These are phyloP conservation scores for Leuciscus waleckii DNA, from an alignment of 2,797 vertebrate genomes.

Conservation along the genomic window DNA sequence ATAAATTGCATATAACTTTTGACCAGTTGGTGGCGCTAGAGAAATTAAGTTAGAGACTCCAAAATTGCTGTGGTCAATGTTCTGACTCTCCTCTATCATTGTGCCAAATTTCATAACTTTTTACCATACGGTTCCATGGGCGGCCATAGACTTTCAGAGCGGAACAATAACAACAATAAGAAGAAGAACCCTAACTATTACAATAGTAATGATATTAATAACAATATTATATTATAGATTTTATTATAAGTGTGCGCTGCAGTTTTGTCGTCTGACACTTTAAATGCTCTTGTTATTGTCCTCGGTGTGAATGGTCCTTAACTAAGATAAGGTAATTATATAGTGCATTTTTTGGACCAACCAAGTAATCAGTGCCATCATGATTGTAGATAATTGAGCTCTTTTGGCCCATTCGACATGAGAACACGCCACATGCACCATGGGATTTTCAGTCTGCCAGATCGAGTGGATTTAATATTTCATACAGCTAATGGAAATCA, in stretches of 20 bases:
- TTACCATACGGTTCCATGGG: too few relatives aligned
- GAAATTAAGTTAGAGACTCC: too few relatives aligned
- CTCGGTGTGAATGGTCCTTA: not conserved
- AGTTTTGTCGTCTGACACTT: not conserved
- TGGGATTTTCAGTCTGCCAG: not conserved
- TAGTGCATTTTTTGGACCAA: not conserved
- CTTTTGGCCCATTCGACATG: not conserved
- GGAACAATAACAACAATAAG: too few relatives aligned
- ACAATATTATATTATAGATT: too few relatives aligned
- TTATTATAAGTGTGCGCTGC: not conserved
- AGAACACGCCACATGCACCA: not conserved
- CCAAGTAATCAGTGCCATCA: not conserved
- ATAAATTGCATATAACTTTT: too few relatives aligned
- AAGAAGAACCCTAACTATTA: too few relatives aligned
- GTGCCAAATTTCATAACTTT: too few relatives aligned
- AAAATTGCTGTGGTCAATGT: too few relatives aligned
- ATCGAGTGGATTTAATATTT: constrained; percentile 72
- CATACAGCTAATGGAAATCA: constrained; percentile 65
- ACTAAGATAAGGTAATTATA: not conserved
- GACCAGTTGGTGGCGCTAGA: too few relatives aligned
- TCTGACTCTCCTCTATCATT: too few relatives aligned
- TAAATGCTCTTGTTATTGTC: not conserved
- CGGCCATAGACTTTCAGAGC: too few relatives aligned
- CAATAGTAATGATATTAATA: not conserved
- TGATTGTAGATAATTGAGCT: constrained; percentile 1